Conservation (phyloP, 2,888 invertebrate genomes). For the Eudemis profundana region DNA sequence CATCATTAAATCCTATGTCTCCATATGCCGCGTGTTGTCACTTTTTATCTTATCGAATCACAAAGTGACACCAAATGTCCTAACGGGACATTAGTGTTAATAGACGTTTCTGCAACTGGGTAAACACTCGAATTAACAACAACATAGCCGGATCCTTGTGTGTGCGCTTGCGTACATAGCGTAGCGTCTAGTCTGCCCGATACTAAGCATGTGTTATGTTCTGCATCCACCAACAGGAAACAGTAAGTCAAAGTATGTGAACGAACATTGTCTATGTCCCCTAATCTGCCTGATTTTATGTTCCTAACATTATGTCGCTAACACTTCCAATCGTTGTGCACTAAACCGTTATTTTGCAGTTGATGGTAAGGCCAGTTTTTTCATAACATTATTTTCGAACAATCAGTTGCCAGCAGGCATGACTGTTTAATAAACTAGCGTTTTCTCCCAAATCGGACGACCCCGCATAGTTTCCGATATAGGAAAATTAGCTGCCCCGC, state of each 20-base stretch:
- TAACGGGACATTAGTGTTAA: neutral
- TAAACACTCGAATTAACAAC: slow-evolving; percentile 39
- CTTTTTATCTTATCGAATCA: neutral
- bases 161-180: slow-evolving; percentile 63
- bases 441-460: slow-evolving; percentile 34
- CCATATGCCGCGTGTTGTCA: neutral
- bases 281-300: slow-evolving; percentile 71
- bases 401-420: slow-evolving; percentile 22
- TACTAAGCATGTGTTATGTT: slow-evolving; percentile 84
- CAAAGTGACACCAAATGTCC: neutral
- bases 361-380: slow-evolving; percentile 46
- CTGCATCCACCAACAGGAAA: slow-evolving; percentile 88
- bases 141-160: slow-evolving; percentile 69
- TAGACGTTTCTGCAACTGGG: too few relatives aligned
- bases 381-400: slow-evolving; percentile 8
- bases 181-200: slow-evolving; percentile 57
- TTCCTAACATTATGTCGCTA: slow-evolving; percentile 81
- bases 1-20: neutral
- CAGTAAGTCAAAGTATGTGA: slow-evolving; percentile 89
- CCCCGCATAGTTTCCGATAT: slow-evolving; percentile 37
- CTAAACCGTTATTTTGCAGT: slow-evolving; percentile 69
- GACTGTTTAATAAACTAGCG: slow-evolving; percentile 10
- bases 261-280: slow-evolving; percentile 64
- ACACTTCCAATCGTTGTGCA: slow-evolving; percentile 71
- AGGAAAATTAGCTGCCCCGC: slow-evolving; percentile 27